Conservation (phyloP, 92 coral and sea anemone genomes). For the Heliopora coerulea region DNA sequence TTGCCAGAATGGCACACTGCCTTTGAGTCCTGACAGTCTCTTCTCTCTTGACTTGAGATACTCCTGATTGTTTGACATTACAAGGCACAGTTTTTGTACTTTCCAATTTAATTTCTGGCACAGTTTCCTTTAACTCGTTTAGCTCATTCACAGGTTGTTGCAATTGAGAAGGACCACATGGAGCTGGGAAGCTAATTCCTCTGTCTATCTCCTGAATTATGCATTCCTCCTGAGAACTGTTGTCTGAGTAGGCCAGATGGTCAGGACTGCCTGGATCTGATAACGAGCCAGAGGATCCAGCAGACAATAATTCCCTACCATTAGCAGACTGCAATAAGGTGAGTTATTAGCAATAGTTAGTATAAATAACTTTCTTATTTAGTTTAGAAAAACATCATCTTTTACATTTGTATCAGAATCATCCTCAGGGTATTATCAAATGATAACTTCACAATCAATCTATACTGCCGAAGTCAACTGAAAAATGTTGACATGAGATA, state of each 20-base stretch:
- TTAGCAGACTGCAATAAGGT: background rate
- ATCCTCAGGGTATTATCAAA: too few species aligned
- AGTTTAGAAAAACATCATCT: too few species aligned
- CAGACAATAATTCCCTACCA: conserved; percentile 25
- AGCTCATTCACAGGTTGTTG: background rate
- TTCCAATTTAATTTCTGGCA: conserved; percentile 12
- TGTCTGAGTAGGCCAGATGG: background rate
- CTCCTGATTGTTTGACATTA: background rate
- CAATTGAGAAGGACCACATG: background rate
- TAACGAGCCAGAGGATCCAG: conserved; percentile 16
- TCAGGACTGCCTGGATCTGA: conserved; percentile 28
- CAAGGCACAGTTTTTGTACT: conserved; percentile 2
- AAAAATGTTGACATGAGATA: too few species aligned
- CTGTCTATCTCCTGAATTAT: conserved; percentile 29
- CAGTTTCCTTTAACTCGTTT: background rate
- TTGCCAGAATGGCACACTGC: conserved; percentile 15
- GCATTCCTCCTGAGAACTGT: conserved; percentile 11
- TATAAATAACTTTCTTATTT: too few species aligned
- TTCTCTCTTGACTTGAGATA: conserved; percentile 3
- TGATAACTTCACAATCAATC: too few species aligned
- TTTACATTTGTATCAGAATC: too few species aligned
- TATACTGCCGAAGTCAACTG: too few species aligned
- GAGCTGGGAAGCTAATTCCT: conserved; percentile 19
- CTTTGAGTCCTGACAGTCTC: conserved; percentile 1
- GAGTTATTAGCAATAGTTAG: background rate